These are phyloP conservation scores for Grus americana DNA, from an alignment of 2,113 vertebrate species.

Conservation along the genomic window DNA sequence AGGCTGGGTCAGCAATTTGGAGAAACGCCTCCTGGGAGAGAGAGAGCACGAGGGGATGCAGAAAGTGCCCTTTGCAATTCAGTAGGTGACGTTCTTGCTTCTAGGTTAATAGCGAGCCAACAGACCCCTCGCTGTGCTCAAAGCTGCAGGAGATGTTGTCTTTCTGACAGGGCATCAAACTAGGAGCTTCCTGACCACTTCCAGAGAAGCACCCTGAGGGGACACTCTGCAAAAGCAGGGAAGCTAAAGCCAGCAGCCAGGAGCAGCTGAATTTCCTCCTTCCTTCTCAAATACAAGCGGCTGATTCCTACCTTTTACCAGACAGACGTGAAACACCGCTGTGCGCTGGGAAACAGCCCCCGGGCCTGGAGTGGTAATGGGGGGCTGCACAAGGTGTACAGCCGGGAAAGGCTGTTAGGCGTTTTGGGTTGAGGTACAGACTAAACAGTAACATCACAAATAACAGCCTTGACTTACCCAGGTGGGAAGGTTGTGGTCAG, in stretches of 20 bases:
- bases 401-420: neutral
- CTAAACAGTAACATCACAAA: neutral
- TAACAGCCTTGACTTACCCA: neutral
- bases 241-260: neutral
- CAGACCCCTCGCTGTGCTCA: neutral
- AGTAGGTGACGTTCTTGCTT: neutral
- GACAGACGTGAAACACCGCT: neutral
- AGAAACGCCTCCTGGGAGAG: neutral
- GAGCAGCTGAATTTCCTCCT: neutral
- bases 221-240: neutral
- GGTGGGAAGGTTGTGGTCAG: neutral
- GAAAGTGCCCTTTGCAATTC: neutral
- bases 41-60: neutral
- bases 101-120: neutral
- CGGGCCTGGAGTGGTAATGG: neutral
- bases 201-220: neutral
- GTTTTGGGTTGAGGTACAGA: neutral
- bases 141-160: neutral
- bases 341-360: neutral
- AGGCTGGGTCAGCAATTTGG: slow-evolving; percentile 3
- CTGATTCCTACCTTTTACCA: neutral
- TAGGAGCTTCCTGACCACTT: slow-evolving; percentile 6
- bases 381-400: neutral
- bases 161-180: neutral
- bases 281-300: neutral